phyloP scores from a whole-genome alignment of 2,888 invertebrate genomes.

The Caenorhabditis sp. region DNA sequence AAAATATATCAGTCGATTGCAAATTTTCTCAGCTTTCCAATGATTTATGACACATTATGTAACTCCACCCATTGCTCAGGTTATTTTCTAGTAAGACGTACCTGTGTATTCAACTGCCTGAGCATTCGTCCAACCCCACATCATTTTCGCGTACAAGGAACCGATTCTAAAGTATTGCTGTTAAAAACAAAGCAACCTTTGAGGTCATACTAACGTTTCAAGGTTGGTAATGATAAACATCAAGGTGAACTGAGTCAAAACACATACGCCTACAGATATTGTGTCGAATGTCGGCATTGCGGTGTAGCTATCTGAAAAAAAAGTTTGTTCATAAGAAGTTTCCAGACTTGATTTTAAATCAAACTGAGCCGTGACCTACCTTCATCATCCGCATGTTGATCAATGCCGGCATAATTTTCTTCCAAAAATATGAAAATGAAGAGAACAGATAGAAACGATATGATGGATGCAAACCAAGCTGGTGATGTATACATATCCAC shows the following conservation, averaged over 20 bases:
- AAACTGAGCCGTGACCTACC: too few species aligned
- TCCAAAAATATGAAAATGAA: conserved; percentile 72
- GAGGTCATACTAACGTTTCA: conserved; percentile 63
- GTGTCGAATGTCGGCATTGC: conserved; percentile 71
- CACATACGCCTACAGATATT: conserved; percentile 69
- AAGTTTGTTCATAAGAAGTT: too few species aligned
- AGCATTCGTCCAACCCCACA: conserved; percentile 73
- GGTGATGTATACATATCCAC: conserved; percentile 78
- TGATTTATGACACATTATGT: too few species aligned
- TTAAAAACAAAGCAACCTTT: too few species aligned
- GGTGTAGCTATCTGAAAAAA: conserved; percentile 68
- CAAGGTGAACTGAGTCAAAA: conserved; percentile 71
- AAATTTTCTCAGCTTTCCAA: too few species aligned
- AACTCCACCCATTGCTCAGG: too few species aligned
- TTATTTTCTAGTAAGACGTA: conserved; percentile 7
- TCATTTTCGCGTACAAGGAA: conserved; percentile 70
- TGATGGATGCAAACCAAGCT: conserved; percentile 73
- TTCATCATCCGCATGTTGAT: conserved; percentile 63
- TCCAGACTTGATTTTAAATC: too few species aligned
- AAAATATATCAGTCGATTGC: too few species aligned
- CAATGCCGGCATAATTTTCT: conserved; percentile 69
- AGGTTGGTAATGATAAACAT: conserved; percentile 76
- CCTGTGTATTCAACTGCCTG: conserved; percentile 69
- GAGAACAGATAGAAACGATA: conserved; percentile 69
- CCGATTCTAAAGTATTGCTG: conserved; percentile 72